A percentile compares a stretch with the other conserved stretches of the same genome.
phyloP scores from a whole-genome alignment of 2,113 vertebrate genomes.

The Dissostichus mawsoni region DNA sequence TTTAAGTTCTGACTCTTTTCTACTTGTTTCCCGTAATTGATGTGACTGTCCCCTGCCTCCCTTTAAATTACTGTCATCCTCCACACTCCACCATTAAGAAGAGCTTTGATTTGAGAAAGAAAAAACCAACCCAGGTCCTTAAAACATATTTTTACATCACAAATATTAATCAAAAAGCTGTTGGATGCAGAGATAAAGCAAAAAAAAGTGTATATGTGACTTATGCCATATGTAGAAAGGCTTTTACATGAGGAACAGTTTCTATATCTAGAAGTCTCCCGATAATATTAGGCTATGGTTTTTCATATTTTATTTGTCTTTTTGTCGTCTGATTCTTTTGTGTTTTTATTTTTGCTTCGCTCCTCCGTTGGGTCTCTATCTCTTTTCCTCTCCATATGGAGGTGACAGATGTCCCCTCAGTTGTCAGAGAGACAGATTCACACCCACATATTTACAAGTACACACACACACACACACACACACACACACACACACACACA shows the following conservation, averaged over 20 bases:
- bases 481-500: slow-evolving; percentile 1
- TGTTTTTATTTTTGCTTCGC: neutral
- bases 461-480: slow-evolving; percentile 27
- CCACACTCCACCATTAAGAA: too few relatives aligned
- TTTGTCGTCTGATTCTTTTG: slow-evolving; percentile 22
- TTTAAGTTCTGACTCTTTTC: too few relatives aligned
- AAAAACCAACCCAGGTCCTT: too few relatives aligned
- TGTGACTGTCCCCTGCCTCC: too few relatives aligned
- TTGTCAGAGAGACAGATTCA: slow-evolving; percentile 63
- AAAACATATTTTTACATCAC: too few relatives aligned
- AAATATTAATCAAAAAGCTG: too few relatives aligned
- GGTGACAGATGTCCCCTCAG: slow-evolving; percentile 72
- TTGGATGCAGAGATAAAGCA: too few relatives aligned
- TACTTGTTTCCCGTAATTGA: too few relatives aligned
- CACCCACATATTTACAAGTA: slow-evolving; percentile 40
- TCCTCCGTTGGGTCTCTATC: slow-evolving; percentile 32
- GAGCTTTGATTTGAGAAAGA: too few relatives aligned
- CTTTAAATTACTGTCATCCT: too few relatives aligned
- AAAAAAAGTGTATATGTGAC: too few relatives aligned
- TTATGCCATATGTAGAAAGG: neutral
- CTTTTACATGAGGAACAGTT: neutral
- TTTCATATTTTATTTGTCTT: slow-evolving; percentile 18
- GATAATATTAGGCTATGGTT: neutral
- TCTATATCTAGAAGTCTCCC: neutral
- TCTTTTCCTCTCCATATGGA: slow-evolving; percentile 67